Base-by-base conservation (phyloP, 2,888 invertebrate genomes). In the Malacosoma neustria region DNA sequence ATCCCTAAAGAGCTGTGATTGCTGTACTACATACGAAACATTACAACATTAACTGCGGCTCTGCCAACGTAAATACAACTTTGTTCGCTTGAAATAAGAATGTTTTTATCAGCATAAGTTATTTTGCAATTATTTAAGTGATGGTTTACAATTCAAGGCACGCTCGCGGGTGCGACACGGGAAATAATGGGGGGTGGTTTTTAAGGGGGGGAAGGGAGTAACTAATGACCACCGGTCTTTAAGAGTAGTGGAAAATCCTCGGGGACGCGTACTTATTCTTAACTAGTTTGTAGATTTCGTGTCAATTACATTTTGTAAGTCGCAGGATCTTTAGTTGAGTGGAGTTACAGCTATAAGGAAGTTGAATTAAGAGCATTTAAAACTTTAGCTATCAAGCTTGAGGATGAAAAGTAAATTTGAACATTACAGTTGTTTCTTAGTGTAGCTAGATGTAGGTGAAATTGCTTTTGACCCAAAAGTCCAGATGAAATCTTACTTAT, bases 141-240 rank as follows among this genome's bases (percentile, higher is more conserved):
- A 56, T 48, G 45, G 54, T 64, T 67, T 50, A 50, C 53, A 51
- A 70, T 71, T 68, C 68, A 22, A 45, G 46, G 57, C 71, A 69
- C 71, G 71, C 50, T 51, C 44, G 41, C 40, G 43, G 22, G 51
- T 40, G 56, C 56, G 65, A 70, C 71, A 67, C 56, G 57, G 62
- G 57, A 61, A 64, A 59, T 69, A 65, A 63, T 61, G 54, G 60
- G 40, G 43, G 51, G 43, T 33, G 48, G 22, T 22, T 22, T 22
- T 22, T 22, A 22, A 42, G 44, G 45, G 40, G 39, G 34, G 40
- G 46, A 49, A 42, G 52, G 22, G 4, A 9, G 22, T 9, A 22
- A 5, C 22, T 61, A 59, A 61, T 60, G 60, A 56, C 60, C 57
- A 49, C 45, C 48, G 48, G 48, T 51, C 45, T 56, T 54, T 53